Percentiles rank a stretch among this genome's conserved stretches.
These are phyloP conservation scores for Chelmon rostratus DNA, from an alignment of 2,797 vertebrate genomes.

Conservation along the genomic window DNA sequence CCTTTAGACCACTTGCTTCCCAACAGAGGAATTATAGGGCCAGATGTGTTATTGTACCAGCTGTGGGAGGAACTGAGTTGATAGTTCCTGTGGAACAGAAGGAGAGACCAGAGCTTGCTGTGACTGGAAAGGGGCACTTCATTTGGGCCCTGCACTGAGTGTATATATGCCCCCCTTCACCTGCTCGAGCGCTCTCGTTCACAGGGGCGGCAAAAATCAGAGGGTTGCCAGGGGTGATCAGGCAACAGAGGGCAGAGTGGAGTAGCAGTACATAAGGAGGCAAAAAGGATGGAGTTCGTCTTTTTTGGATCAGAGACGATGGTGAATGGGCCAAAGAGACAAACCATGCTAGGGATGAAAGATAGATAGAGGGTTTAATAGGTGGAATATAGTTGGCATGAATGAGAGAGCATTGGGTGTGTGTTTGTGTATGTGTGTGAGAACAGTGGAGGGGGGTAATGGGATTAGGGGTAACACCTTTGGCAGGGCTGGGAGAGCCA, in stretches of 20 bases:
- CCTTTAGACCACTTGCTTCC: constrained; percentile 72
- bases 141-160: constrained; percentile 61
- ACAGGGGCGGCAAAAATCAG: constrained; percentile 41
- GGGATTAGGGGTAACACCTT: constrained; percentile 88
- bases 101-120: constrained; percentile 33
- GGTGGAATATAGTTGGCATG: constrained; percentile 73
- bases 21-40: constrained; percentile 77
- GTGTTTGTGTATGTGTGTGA: constrained; percentile 61
- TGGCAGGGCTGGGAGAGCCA: constrained; percentile 83
- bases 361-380: constrained; percentile 73
- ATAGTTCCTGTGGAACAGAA: constrained; percentile 48
- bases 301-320: constrained; percentile 73
- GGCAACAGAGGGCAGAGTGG: constrained; percentile 43
- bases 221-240: constrained; percentile 66
- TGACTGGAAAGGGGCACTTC: constrained; percentile 51
- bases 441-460: constrained; percentile 79
- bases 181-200: constrained; percentile 46
- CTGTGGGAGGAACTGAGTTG: constrained; percentile 59
- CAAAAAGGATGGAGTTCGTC: constrained; percentile 66
- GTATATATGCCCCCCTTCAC: constrained; percentile 49
- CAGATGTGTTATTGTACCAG: constrained; percentile 72
- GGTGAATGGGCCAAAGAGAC: constrained; percentile 65
- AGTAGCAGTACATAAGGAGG: constrained; percentile 57
- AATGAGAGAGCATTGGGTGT: constrained; percentile 66
- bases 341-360: constrained; percentile 69